phyloP scores from a whole-genome alignment of 2,113 vertebrate species.

The Tiliqua scincoides region DNA sequence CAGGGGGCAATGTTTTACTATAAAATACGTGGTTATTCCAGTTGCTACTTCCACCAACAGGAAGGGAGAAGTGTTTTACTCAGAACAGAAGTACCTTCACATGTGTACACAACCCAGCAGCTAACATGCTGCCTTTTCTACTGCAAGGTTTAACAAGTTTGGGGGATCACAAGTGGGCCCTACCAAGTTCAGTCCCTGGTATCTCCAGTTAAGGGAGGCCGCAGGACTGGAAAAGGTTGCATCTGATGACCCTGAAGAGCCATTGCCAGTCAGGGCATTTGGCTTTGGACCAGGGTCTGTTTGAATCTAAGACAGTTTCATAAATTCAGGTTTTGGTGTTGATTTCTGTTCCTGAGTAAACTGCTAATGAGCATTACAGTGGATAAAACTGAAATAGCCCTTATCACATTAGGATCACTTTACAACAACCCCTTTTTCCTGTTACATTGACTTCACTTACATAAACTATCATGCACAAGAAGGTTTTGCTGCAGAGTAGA shows the following conservation, averaged over 20 bases:
- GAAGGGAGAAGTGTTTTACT: not conserved
- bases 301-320: not conserved
- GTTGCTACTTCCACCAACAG: not conserved
- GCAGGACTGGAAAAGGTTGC: not conserved
- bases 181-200: not conserved
- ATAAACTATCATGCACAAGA: no score
- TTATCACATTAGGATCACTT: not conserved
- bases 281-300: not conserved
- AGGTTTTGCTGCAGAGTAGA: no score
- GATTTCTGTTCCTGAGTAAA: not conserved
- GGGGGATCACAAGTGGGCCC: no score
- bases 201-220: not conserved
- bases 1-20: conserved; percentile 57
- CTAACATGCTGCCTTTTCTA: not conserved
- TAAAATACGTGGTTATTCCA: not conserved
- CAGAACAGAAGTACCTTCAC: not conserved
- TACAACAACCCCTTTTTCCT: not conserved
- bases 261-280: not conserved
- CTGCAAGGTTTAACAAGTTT: not conserved
- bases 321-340: not conserved
- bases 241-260: not conserved
- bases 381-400: not conserved
- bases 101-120: not conserved
- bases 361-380: not conserved
- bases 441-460: not conserved